Evolutionary conservation across 2,797 vertebrate genomes (phyloP), one percentile per base, ranked within the genome.

Genomic region (Craterocephalus amniculus): DNA sequence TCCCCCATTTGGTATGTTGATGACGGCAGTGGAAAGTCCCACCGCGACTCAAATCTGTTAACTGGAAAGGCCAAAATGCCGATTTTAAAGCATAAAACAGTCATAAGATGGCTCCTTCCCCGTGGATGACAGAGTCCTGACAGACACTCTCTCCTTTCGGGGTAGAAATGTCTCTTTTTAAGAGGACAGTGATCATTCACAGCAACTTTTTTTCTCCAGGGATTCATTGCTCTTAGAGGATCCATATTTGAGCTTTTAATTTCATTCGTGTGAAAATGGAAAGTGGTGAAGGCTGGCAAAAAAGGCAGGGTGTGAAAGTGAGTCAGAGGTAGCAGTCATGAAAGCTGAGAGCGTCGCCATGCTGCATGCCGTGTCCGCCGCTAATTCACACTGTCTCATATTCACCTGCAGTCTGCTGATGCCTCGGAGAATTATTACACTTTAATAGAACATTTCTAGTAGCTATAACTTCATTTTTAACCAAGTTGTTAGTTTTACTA

Each of bases 291-390:
- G 34, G 48, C 48, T 43, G 4, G 14, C 13, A 31, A 20, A 10
- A 29, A 13, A 26, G 34, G 14, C 8, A 5, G 22, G 16, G 14
- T 32, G 24, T 20, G 63, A 34, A 52, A 76, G 54, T 59, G 56
- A 84, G 74, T 76, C 58, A 76, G 72, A 78, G 67, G 79, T 78
- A 32, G 29, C 29, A 2, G 27, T 61, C 61, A 31, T 61, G 87
- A 87, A 89, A 90, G 68, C 32, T 40, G 85, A 89, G 87, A 83
- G 58, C 0, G 40, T 59, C 29, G 48, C 56, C 27, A 79, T 81
- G 70, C 43, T 1, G 48, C 18, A 13, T 56, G 35, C 16, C 4
- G 31, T 27, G 56, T 52, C 72, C 36, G 35, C 63, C n/a, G 6
- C 64, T 54, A 69, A 61, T 65, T 80, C 45, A 55, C n/a, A 8